A percentile compares a stretch with the other conserved stretches of the same genome.
Conservation (phyloP, 1,140 invertebrate genomes). For the Parasteatoda tepidariorum region DNA sequence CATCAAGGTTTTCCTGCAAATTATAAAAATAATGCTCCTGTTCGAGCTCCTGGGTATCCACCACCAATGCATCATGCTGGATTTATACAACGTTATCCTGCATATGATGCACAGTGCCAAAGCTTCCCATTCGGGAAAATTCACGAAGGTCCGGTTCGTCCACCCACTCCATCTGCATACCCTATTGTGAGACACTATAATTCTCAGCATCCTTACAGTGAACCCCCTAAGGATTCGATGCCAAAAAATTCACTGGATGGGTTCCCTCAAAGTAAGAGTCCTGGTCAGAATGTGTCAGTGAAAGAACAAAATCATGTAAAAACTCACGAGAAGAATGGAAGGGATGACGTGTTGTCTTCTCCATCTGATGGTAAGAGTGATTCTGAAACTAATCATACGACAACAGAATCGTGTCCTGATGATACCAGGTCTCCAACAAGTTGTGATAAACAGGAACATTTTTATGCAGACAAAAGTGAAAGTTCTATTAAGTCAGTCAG, state of each 20-base stretch:
- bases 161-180: slow-evolving; percentile 32
- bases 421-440: slow-evolving; percentile 51
- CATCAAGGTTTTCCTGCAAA: slow-evolving; percentile 29
- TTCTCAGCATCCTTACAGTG: slow-evolving; percentile 22
- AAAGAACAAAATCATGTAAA: slow-evolving; percentile 35
- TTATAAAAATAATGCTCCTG: slow-evolving; percentile 40
- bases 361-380: slow-evolving; percentile 51
- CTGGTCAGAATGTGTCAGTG: not conserved
- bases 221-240: slow-evolving; percentile 17
- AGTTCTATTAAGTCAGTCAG: slow-evolving; percentile 12
- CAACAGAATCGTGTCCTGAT: slow-evolving; percentile 51
- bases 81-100: slow-evolving; percentile 19
- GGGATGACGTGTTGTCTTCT: slow-evolving; percentile 26
- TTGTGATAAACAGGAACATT: slow-evolving; percentile 53
- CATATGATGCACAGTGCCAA: slow-evolving; percentile 52
- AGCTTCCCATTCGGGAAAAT: slow-evolving; percentile 35
- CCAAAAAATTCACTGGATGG: slow-evolving; percentile 16
- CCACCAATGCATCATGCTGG: slow-evolving; percentile 43
- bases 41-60: slow-evolving; percentile 46
- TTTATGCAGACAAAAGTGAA: slow-evolving; percentile 20
- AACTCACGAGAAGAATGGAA: slow-evolving; percentile 34
- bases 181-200: slow-evolving; percentile 50
- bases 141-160: slow-evolving; percentile 34
- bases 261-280: slow-evolving; percentile 49
- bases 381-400: slow-evolving; percentile 46